phyloP scores from a whole-genome alignment of 2,113 vertebrate genomes.

The Rhabdornis inornatus region DNA sequence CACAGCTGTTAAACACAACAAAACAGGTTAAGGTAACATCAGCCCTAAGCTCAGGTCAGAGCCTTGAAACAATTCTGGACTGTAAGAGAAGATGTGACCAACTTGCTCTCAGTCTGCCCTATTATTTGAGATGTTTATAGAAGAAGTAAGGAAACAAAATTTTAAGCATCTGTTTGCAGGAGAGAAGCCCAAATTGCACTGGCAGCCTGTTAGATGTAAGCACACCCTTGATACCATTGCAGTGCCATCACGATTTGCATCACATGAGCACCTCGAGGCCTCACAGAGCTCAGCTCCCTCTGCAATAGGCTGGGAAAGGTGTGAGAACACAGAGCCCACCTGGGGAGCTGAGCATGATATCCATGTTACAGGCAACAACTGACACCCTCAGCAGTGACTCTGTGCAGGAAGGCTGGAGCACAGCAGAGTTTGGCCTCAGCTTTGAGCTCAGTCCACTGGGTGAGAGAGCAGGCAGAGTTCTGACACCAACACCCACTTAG shows the following conservation, averaged over 20 bases:
- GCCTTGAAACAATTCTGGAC: not conserved
- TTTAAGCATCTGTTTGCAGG: not conserved
- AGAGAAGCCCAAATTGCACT: not conserved
- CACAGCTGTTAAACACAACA: fast-evolving
- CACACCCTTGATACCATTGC: not conserved
- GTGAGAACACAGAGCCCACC: not conserved
- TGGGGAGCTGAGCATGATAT: not conserved
- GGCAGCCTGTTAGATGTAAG: not conserved
- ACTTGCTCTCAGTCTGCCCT: not conserved
- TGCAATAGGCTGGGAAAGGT: not conserved
- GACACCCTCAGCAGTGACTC: not conserved
- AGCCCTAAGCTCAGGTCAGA: not conserved
- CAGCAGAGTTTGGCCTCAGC: not conserved
- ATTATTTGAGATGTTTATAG: not conserved
- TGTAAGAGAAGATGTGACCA: not conserved
- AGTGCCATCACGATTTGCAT: not conserved
- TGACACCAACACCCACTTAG: not conserved
- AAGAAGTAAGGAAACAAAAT: not conserved
- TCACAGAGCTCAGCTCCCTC: not conserved
- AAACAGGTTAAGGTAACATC: not conserved
- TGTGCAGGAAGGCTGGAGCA: not conserved
- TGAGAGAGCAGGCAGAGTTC: not conserved
- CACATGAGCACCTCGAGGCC: not conserved
- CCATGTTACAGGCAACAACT: not conserved
- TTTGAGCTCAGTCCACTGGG: not conserved